Percentiles rank a stretch among this genome's conserved stretches.
Conservation (phyloP, 2,113 vertebrate species). For the Pitta sordida region DNA sequence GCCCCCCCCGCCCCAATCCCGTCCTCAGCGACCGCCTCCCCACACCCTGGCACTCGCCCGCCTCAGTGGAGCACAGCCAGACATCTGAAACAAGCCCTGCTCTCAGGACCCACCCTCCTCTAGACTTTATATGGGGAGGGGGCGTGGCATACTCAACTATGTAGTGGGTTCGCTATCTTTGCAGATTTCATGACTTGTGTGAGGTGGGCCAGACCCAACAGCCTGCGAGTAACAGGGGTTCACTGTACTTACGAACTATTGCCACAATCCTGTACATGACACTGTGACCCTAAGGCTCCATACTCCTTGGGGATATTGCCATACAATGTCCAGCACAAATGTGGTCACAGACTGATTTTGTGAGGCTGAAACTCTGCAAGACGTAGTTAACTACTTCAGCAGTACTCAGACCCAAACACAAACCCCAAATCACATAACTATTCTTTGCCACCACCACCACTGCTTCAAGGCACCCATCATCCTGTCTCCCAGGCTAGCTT, state of each 20-base stretch:
- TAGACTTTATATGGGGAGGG: no score
- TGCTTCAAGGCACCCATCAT: background rate
- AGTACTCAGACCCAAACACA: background rate
- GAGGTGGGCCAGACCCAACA: no score
- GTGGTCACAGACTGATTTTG: background rate
- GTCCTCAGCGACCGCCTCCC: no score
- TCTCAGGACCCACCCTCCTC: no score
- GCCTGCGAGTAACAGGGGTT: no score
- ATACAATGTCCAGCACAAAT: background rate
- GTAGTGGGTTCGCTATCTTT: no score
- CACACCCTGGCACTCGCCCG: no score
- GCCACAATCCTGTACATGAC: background rate
- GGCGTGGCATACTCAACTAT: no score
- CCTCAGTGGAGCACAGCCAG: no score
- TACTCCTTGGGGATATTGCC: background rate
- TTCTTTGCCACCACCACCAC: background rate
- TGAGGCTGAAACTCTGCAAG: background rate
- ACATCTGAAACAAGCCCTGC: no score
- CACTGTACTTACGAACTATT: accelerated
- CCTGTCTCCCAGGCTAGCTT: background rate
- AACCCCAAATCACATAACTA: background rate
- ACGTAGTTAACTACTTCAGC: background rate
- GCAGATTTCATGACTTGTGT: no score
- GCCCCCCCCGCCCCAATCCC: no score
- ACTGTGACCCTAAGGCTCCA: background rate